Conservation (phyloP, 1,140 invertebrate genomes). For the Apis laboriosa region DNA sequence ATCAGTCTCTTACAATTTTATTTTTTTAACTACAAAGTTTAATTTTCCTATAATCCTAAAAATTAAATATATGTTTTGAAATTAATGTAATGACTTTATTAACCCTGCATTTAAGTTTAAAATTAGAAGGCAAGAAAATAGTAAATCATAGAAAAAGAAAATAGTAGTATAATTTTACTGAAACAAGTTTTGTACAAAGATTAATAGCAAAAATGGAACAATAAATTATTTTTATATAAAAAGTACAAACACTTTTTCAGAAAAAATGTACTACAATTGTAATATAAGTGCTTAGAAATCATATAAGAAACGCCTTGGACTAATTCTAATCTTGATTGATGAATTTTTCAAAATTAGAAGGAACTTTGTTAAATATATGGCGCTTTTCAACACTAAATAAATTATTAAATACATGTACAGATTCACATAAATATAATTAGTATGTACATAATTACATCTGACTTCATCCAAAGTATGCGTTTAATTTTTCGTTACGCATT, state of each 20-base stretch:
- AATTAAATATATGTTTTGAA: conserved; percentile 43
- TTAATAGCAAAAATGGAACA: not conserved
- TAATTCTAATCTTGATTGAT: conserved; percentile 27
- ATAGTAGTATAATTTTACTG: conserved; percentile 39
- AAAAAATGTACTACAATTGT: conserved; percentile 25
- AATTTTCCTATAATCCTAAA: conserved; percentile 4
- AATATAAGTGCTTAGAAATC: not conserved
- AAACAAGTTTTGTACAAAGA: conserved; percentile 6
- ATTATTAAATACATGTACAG: conserved; percentile 62
- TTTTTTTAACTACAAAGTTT: conserved; percentile 58
- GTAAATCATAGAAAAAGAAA: too few species aligned
- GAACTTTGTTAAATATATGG: conserved; percentile 34
- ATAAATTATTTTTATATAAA: not conserved
- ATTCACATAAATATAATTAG: conserved; percentile 49
- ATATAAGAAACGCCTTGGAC: not conserved
- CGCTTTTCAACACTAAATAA: conserved; percentile 51
- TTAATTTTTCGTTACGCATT: conserved; percentile 16
- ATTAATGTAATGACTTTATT: conserved; percentile 41
- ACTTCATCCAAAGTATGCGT: conserved; percentile 7
- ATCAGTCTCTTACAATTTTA: conserved; percentile 50
- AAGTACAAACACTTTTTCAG: conserved; percentile 9
- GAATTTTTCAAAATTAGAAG: conserved; percentile 14
- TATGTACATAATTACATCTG: conserved; percentile 61
- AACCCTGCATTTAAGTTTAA: conserved; percentile 39
- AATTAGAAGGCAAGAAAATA: conserved; percentile 56